Percentiles rank a stretch among this genome's conserved stretches.
These are phyloP conservation scores for Labia minor DNA, from an alignment of 2,888 invertebrate species.

Conservation along the genomic window DNA sequence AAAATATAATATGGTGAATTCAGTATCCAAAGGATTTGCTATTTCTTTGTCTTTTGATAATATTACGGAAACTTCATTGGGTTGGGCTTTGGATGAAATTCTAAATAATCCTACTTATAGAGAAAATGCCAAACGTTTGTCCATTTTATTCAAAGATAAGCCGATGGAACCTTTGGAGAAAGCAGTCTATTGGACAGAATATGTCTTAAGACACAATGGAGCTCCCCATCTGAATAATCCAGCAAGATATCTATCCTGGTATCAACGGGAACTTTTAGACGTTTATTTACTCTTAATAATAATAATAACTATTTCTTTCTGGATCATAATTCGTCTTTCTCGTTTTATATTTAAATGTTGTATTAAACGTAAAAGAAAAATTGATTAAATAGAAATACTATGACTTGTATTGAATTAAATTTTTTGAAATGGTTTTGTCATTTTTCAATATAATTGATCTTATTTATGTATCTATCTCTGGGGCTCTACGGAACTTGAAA, in stretches of 20 bases:
- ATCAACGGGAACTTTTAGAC: neutral
- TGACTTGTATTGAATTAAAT: too few species aligned
- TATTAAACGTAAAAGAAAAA: too few species aligned
- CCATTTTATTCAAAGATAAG: slow-evolving; percentile 18
- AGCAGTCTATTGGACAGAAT: slow-evolving; percentile 22
- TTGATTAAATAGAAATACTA: too few species aligned
- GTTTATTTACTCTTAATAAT: neutral
- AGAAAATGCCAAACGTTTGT: slow-evolving; percentile 16
- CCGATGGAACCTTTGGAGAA: slow-evolving; percentile 18
- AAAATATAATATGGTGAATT: slow-evolving; percentile 43
- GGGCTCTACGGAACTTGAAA: too few species aligned
- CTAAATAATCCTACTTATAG: slow-evolving; percentile 17
- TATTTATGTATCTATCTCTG: too few species aligned
- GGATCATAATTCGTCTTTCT: too few species aligned
- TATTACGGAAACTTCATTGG: slow-evolving; percentile 30
- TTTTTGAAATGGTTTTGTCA: too few species aligned
- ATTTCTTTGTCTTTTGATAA: slow-evolving; percentile 35
- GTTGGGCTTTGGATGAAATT: neutral
- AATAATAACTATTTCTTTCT: too few species aligned
- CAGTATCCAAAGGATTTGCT: slow-evolving; percentile 43
- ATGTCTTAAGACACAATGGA: slow-evolving; percentile 20
- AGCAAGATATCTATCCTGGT: neutral
- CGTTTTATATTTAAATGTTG: too few species aligned
- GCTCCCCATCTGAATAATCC: slow-evolving; percentile 15
- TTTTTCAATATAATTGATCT: too few species aligned